Conservation (phyloP, 2,113 vertebrate species). For the Picathartes gymnocephalus region DNA sequence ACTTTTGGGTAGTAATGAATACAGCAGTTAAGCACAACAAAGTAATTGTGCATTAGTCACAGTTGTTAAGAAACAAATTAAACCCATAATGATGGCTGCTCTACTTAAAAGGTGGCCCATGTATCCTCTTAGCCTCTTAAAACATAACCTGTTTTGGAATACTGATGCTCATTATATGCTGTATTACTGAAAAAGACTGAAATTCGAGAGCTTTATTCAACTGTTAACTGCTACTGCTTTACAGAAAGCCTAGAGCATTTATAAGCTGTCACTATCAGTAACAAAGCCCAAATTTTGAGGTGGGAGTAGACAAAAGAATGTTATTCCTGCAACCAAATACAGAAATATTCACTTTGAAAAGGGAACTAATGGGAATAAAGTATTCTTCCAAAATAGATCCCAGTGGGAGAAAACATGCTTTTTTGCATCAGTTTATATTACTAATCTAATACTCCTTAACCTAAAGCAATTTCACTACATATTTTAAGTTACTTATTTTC, state of each 20-base stretch:
- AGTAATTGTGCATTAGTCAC: not conserved
- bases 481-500: not conserved
- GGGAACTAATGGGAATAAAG: not conserved
- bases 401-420: not conserved
- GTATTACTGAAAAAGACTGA: not conserved
- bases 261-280: not conserved
- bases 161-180: not conserved
- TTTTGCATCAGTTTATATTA: not conserved
- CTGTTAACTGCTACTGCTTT: not conserved
- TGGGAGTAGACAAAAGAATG: not conserved
- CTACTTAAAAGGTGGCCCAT: not conserved
- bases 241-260: not conserved
- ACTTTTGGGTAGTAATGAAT: not conserved
- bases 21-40: constrained; percentile 1
- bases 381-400: not conserved
- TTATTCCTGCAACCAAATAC: not conserved
- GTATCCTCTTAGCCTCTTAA: not conserved
- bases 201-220: not conserved
- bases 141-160: not conserved
- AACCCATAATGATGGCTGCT: not conserved
- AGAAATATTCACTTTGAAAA: not conserved
- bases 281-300: not conserved
- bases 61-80: constrained; percentile 25
- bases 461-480: not conserved
- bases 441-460: not conserved